Percentiles rank a stretch among this genome's conserved stretches.
These are phyloP conservation scores for Microctenopoma steveboyesi DNA, from an alignment of 2,797 vertebrate species.

Conservation along the genomic window DNA sequence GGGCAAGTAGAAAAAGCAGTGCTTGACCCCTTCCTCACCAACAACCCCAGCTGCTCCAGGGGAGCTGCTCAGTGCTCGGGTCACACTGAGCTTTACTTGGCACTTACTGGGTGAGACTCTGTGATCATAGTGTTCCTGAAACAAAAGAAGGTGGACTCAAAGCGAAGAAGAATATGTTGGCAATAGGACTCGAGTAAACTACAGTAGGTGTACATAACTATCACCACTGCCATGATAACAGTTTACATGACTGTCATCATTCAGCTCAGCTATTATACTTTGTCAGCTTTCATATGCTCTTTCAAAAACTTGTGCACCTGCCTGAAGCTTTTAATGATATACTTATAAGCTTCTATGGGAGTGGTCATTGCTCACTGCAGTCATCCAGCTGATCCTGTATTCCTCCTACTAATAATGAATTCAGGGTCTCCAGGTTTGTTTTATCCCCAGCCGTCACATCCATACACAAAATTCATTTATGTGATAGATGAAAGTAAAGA, in stretches of 20 bases:
- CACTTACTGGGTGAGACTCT: too few species aligned
- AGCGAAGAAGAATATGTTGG: too few species aligned
- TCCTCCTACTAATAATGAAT: background rate
- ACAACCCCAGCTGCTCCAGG: too few species aligned
- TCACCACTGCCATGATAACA: too few species aligned
- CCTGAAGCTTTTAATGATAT: background rate
- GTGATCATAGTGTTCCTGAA: too few species aligned
- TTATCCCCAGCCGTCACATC: background rate
- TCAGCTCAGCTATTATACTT: background rate
- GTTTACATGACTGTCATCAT: background rate
- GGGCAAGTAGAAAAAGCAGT: too few species aligned
- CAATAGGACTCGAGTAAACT: too few species aligned
- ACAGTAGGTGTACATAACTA: too few species aligned
- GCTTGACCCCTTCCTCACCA: too few species aligned
- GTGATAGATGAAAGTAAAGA: background rate
- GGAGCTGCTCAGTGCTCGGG: too few species aligned
- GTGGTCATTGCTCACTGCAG: background rate
- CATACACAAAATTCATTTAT: background rate
- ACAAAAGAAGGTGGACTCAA: too few species aligned
- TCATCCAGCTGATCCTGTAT: background rate
- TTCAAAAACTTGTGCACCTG: background rate
- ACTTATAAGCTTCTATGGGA: background rate
- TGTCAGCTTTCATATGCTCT: background rate
- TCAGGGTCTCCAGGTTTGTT: background rate
- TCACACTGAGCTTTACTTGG: too few species aligned